Base-by-base conservation (phyloP, 1,140 invertebrate species). In the Vanessa atalanta region DNA sequence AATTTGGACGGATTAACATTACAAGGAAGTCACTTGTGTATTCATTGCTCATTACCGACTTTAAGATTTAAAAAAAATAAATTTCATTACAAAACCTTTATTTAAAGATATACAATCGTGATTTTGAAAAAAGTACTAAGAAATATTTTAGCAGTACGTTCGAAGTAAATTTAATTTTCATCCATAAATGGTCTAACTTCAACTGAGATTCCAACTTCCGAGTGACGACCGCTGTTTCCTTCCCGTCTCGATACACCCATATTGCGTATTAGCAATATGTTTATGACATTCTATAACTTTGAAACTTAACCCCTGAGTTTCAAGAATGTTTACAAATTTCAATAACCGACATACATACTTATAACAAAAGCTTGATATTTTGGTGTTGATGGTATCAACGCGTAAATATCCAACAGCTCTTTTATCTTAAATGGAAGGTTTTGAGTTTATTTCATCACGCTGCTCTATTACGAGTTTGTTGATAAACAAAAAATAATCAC, bases 261-360 rank as follows among this genome's bases (percentile, higher is more conserved):
- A n/a, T 15, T 14, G 20, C 53, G 57, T 61, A 61, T 37, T 61
- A 61, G 57, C 57, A 43, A 61, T 60, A 60, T 61, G 23, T 37
- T 14, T 61, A 61, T 37, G 57, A 37, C 31, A 61, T 61, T 61
- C 31, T 37, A 61, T 16, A 57, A 26, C 57, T 61, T 61, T 2
- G 57, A 37, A 61, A 61, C 57, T 61, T 61, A 37, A 23, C 20
- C 57, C 23, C 1, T 1, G 57, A 61, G 57, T 61, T 61, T 37
- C 57, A 37, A 61, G 57, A 61, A 61, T 61, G 57, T 61, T 61
- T 61, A 61, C 48, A 51, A 51, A 61, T 16, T 31, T 61, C 15
- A 43, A 23, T 57, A 61, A 61, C 14, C 15, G 14, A 31, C 57
- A n/a, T 37, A 23, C 57, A n/a, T 37, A 2, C 26, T 14, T 57